Conservation (phyloP, 1,140 invertebrate species). For the Drosophila ambigua region DNA sequence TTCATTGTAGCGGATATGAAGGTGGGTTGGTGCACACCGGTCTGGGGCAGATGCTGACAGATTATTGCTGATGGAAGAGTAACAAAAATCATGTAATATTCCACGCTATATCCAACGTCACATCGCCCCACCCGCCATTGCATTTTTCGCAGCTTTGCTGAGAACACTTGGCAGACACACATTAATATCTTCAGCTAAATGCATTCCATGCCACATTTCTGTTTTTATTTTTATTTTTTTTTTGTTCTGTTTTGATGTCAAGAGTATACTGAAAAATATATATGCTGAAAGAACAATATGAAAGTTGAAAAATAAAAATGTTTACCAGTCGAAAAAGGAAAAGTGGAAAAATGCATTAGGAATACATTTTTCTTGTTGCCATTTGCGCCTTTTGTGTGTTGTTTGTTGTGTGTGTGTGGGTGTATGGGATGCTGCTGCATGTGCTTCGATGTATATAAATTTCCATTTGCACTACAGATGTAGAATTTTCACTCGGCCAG, state of each 20-base stretch:
- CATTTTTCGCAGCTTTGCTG: conserved; percentile 27
- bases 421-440: conserved; percentile 25
- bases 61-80: not conserved
- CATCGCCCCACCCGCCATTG: conserved; percentile 1
- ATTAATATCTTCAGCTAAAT: conserved; percentile 49
- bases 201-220: conserved; percentile 16
- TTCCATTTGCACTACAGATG: conserved; percentile 56
- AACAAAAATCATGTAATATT: too few relatives aligned
- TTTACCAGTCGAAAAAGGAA: conserved; percentile 27
- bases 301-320: conserved; percentile 31
- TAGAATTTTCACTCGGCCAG: conserved; percentile 5
- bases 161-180: conserved; percentile 33
- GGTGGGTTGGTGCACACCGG: conserved; percentile 2
- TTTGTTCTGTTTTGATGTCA: conserved; percentile 31
- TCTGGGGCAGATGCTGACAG: conserved; percentile 17
- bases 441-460: conserved; percentile 63
- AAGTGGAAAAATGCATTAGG: conserved; percentile 63
- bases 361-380: conserved; percentile 34
- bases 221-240: not conserved
- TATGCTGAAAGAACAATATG: not conserved
- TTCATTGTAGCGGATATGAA: conserved; percentile 38
- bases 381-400: conserved; percentile 47
- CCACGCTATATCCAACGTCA: too few relatives aligned
- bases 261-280: conserved; percentile 23
- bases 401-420: too few relatives aligned